Evolutionary conservation across 2,113 vertebrate species (phyloP).

Genomic region (Myotis brandtii): DNA sequence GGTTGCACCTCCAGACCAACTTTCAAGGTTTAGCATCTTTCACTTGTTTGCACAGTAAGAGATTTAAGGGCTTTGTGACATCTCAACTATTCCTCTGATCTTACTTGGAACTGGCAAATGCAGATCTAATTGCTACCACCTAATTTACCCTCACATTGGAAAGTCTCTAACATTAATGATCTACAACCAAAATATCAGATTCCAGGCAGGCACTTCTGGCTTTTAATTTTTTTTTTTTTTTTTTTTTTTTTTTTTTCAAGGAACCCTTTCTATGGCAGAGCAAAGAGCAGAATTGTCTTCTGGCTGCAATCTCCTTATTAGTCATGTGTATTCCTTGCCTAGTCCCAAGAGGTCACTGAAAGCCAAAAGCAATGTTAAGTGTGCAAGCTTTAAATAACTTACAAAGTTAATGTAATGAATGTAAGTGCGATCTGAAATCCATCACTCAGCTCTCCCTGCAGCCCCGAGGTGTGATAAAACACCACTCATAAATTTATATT

Average conservation of each 20-base stretch:
- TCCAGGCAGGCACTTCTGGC: fast-evolving
- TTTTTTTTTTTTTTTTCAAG: background rate
- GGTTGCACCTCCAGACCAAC: background rate
- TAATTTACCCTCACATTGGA: background rate
- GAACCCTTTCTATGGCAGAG: background rate
- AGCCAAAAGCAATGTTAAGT: slow-evolving; percentile 88
- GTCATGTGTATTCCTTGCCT: slow-evolving; percentile 56
- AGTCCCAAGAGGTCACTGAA: slow-evolving; percentile 86
- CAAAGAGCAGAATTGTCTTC: background rate
- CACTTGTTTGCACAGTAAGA: background rate
- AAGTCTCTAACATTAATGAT: slow-evolving; percentile 24
- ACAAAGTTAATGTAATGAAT: slow-evolving; percentile 89
- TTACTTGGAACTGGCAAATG: background rate
- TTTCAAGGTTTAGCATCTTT: background rate
- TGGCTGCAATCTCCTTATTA: slow-evolving; percentile 60
- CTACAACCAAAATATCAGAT: background rate
- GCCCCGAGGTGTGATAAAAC: slow-evolving; percentile 91
- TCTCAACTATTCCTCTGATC: background rate
- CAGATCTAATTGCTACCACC: background rate
- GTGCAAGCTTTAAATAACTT: slow-evolving; percentile 89
- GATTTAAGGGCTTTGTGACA: background rate
- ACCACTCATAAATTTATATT: slow-evolving; percentile 93
- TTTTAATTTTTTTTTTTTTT: background rate
- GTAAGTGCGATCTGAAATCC: slow-evolving; percentile 87
- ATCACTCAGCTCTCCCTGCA: slow-evolving; percentile 85